A percentile compares a stretch with the other conserved stretches of the same genome.
phyloP scores from a whole-genome alignment of 2,888 invertebrate genomes.

The Endotricha flammealis region DNA sequence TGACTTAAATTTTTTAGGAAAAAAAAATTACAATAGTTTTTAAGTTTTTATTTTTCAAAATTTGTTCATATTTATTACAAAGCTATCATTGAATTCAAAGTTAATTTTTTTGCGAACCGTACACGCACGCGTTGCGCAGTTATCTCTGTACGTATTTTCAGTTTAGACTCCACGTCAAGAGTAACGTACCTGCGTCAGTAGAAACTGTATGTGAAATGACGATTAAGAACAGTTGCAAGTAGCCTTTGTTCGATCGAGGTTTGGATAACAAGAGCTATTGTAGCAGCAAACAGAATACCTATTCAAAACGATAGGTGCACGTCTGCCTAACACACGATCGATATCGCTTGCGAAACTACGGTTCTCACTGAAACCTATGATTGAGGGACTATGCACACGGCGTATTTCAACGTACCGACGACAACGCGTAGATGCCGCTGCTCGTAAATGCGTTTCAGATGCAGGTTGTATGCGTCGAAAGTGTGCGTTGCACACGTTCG shows the following conservation, averaged over 20 bases:
- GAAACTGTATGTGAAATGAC: conserved; percentile 75
- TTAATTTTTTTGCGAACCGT: conserved; percentile 22
- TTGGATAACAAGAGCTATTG: conserved; percentile 59
- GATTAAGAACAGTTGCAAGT: conserved; percentile 76
- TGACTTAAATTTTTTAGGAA: too few relatives aligned
- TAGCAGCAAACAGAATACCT: conserved; percentile 37
- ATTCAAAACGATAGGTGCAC: conserved; percentile 36
- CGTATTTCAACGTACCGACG: too few relatives aligned
- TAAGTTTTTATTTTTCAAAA: too few relatives aligned
- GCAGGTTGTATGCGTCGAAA: too few relatives aligned
- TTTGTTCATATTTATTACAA: too few relatives aligned
- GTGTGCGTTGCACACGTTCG: too few relatives aligned
- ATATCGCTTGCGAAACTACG: conserved; percentile 9
- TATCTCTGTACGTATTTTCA: conserved; percentile 41
- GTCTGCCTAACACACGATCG: conserved; percentile 16
- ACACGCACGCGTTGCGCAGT: conserved; percentile 25
- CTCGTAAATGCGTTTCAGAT: too few relatives aligned
- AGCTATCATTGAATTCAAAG: background rate
- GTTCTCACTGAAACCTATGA: background rate
- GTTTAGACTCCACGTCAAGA: conserved; percentile 45
- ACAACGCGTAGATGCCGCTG: too few relatives aligned
- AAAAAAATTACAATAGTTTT: too few relatives aligned
- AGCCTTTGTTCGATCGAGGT: conserved; percentile 69
- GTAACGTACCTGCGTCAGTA: conserved; percentile 51
- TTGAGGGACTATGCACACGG: too few relatives aligned